Percentiles rank a stretch among this genome's conserved stretches.
These are phyloP conservation scores for Meandrusa payeni DNA, from an alignment of 2,888 invertebrate species.

Conservation along the genomic window DNA sequence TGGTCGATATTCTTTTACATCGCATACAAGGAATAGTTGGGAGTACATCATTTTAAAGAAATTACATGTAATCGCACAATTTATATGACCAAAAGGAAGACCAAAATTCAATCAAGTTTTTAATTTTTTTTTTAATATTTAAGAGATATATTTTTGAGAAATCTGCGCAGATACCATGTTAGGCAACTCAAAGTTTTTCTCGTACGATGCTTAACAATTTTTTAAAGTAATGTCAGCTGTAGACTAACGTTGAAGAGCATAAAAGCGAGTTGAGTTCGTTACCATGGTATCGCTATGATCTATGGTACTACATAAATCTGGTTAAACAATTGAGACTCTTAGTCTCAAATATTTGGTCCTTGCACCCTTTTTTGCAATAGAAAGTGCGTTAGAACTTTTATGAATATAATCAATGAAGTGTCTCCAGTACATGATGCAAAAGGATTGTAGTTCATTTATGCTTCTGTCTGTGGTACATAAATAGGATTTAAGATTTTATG, in stretches of 20 bases:
- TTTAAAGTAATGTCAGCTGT: too few species aligned
- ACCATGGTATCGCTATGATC: conserved; percentile 17
- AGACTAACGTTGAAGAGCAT: too few species aligned
- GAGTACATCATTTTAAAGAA: too few species aligned
- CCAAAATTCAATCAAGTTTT: conserved; percentile 52
- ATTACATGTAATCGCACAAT: conserved; percentile 62
- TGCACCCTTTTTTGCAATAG: conserved; percentile 9
- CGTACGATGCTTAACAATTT: too few species aligned
- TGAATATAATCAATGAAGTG: conserved; percentile 1
- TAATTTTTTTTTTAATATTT: conserved; percentile 36
- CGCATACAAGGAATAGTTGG: too few species aligned
- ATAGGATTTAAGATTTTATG: too few species aligned
- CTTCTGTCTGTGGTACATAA: too few species aligned
- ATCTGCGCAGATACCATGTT: conserved; percentile 34
- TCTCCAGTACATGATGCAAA: neutral
- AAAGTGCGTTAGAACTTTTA: neutral
- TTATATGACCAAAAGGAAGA: conserved; percentile 58
- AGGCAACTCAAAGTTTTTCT: conserved; percentile 29
- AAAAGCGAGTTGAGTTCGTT: conserved; percentile 27
- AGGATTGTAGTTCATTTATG: too few species aligned
- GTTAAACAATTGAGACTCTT: too few species aligned
- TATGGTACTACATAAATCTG: conserved; percentile 4
- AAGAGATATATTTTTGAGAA: conserved; percentile 47
- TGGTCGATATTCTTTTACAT: too few species aligned
- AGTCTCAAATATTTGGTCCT: too few species aligned